Evolutionary conservation across 30 jellyfish, hydroid and myxozoan genomes (phyloP), one percentile per base, ranked within the genome.

Genomic region (Haliclystus octoradiatus): DNA sequence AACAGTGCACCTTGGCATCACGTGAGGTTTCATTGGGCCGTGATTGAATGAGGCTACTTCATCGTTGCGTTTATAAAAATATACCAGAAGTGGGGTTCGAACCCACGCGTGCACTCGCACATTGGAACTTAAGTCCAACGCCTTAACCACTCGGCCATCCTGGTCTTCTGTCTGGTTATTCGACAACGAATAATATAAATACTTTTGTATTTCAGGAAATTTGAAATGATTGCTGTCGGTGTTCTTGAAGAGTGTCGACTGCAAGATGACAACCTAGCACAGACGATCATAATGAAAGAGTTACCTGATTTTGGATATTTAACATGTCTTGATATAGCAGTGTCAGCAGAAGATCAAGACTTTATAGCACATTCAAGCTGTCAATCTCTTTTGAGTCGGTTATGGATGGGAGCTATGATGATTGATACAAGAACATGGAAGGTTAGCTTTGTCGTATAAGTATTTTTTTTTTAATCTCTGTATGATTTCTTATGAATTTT

Each of bases 391-490:
- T 49, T 89, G 12, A 81, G 84, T 52, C 76, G 88, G 61, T 74
- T 89, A 31, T 89, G 98, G 98, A 77, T 89, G 95, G 98, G 98
- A 1, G 76, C 91, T 31, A 68, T 89, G 81, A 88, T 68, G 26
- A 70, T 82, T 13, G 68, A 75, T 66, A 76, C 94, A 26, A 66
- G 66, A 34, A 61, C 80, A 24, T 81, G 90, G 91, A 79, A 68
- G 93, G 98, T 82, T 64, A 29, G 69, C 28, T 52, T 3, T 25
- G 25, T 27, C 1, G n/a, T n/a, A n/a, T n/a, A n/a, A n/a, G n/a
- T n/a, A n/a, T n/a, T n/a, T n/a, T n/a, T n/a, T n/a, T n/a, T n/a
- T n/a, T n/a, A n/a, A n/a, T n/a, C n/a, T n/a, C n/a, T n/a, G n/a
- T n/a, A n/a, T n/a, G n/a, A n/a, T n/a, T n/a, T n/a, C n/a, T n/a